Base-by-base conservation (phyloP, 2,797 vertebrate species). In the Enteromius unitaeniatus region DNA sequence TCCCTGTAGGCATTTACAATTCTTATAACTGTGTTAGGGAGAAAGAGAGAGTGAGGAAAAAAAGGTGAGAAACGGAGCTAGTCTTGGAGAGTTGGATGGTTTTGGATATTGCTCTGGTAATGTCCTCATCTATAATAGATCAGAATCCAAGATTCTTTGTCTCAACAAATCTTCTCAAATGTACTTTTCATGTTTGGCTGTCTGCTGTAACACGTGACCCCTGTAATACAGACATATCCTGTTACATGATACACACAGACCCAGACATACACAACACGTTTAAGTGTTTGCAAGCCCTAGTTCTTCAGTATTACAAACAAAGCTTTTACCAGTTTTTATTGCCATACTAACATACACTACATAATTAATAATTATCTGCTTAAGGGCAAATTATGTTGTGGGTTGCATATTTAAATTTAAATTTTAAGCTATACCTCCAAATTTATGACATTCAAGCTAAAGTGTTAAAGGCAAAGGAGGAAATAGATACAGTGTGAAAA, bases 91-190 rank as follows among this genome's bases (percentile, higher is more conserved):
- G 42, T 47, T n/a, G 58, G 78, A 26, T 58, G 74, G 26, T 60
- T 34, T 49, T 37, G 26, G 40, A 79, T 79, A 62, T 64, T 78
- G 34, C 73, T 78, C 37, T 84, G 42, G 49, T 69, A 86, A 86
- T 79, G 81, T 86, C 26, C 77, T 86, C 84, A 82, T 82, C 58
- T 21, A 75, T 79, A 74, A 86, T 88, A 37, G 70, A 86, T 64
- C 74, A 55, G 34, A 79, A 86, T 60, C 69, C 53, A 51, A 81
- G 78, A 64, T 60, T 84, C 40, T 82, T 65, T 86, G 84, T 84
- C 79, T 70, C 21, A 79, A 82, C 87, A 88, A 84, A 82, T 79
- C 76, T 77, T 79, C 84, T 84, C 73, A 70, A 78, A 85, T 78
- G 83, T 81, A 72, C 64, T 81, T 83, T 74, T 82, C 73, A 58